These are phyloP conservation scores for Anarhynchus alexandrinus DNA, from an alignment of 2,113 vertebrate genomes.

Conservation along the genomic window DNA sequence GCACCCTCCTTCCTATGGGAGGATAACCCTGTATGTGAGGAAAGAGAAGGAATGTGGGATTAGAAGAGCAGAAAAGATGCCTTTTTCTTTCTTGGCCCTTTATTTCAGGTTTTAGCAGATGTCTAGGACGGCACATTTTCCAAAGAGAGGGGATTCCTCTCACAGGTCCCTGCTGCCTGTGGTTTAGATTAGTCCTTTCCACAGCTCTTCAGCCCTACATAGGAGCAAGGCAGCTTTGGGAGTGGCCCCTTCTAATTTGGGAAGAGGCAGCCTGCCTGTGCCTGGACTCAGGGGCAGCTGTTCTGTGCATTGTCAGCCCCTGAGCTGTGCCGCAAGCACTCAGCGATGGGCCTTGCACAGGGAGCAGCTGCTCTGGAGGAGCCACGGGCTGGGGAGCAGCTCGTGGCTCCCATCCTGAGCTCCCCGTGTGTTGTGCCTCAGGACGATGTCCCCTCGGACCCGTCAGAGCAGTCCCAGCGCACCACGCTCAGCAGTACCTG, in stretches of 20 bases:
- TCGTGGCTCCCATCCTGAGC: background rate
- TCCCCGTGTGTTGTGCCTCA: background rate
- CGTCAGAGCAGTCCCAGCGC: background rate
- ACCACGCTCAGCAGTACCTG: conserved; percentile 85
- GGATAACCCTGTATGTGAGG: background rate
- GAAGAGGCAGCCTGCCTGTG: background rate
- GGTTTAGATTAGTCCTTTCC: background rate
- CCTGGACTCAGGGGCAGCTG: background rate
- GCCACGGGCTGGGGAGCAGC: background rate
- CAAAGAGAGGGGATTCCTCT: background rate
- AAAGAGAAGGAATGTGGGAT: background rate
- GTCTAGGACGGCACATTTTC: background rate
- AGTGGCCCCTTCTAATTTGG: background rate
- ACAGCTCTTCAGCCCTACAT: background rate
- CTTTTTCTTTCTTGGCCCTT: background rate
- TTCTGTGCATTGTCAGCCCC: background rate
- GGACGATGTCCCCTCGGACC: background rate
- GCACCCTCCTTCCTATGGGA: background rate
- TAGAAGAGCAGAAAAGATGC: background rate
- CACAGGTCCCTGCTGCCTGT: background rate
- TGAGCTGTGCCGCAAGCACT: background rate
- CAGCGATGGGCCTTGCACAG: rapidly evolving
- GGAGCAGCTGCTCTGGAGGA: background rate
- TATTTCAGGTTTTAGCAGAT: background rate
- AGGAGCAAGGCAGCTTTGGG: background rate